Conservation (phyloP, 2,797 vertebrate species). For the Lagodon rhomboides region DNA sequence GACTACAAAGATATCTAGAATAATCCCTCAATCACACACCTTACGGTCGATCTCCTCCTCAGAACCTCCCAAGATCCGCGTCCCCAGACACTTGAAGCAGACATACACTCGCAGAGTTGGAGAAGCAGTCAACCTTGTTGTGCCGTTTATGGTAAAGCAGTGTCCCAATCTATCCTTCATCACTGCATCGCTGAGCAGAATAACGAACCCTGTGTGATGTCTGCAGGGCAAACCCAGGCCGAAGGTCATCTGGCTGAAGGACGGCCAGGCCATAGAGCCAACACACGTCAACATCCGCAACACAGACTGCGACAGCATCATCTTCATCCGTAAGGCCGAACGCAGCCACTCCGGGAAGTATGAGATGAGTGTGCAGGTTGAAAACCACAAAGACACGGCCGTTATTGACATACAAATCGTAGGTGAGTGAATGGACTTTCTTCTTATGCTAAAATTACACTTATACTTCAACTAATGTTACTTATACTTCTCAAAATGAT, state of each 20-base stretch:
- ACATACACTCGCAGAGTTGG: constrained; percentile 95
- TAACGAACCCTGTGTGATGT: constrained; percentile 14
- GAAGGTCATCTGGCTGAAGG: constrained; percentile 94
- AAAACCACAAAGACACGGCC: constrained; percentile 91
- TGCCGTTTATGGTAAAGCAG: constrained; percentile 93
- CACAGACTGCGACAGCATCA: constrained; percentile 95
- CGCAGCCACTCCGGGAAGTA: constrained; percentile 96
- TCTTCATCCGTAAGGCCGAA: constrained; percentile 98
- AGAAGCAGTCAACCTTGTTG: constrained; percentile 96
- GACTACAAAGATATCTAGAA: neutral
- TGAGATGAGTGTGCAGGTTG: constrained; percentile 94
- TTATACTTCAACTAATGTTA: neutral
- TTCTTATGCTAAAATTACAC: neutral
- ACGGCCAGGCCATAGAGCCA: constrained; percentile 89
- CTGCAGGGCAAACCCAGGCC: constrained; percentile 94
- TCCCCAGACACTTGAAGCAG: constrained; percentile 96
- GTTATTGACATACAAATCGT: constrained; percentile 95
- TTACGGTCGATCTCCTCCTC: constrained; percentile 23
- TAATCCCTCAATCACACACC: neutral
- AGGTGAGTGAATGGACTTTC: constrained; percentile 83
- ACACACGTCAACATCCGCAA: constrained; percentile 95
- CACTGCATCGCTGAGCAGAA: neutral
- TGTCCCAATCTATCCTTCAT: neutral
- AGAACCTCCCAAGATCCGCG: constrained; percentile 98
- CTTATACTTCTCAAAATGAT: neutral